Evolutionary conservation across 2,888 invertebrate genomes (phyloP), one percentile per base, ranked within the genome.

Genomic region (Trichopoda pennipes): DNA sequence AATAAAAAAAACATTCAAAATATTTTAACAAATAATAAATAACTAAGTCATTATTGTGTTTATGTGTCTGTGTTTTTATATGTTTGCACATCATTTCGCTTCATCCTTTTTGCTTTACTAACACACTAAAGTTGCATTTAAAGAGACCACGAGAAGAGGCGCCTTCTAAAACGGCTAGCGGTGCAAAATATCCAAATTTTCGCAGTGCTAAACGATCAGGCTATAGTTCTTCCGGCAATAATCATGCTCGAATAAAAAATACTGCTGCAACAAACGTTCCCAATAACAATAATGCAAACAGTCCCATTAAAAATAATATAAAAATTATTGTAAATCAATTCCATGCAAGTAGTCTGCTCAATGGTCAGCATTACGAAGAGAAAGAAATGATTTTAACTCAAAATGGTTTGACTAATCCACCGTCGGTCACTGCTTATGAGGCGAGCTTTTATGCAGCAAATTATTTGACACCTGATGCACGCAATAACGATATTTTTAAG

Each of bases 281-380:
- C 19, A 44, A 64, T 73, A 76, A 64, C 70, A 66, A 75, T 76
- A 83, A 56, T 66, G 51, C 76, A 64, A 74, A 23, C 61, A 63
- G 51, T 53, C 61, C 58, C 68, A 2, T 63, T 74, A 80, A 81
- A 53, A 38, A 87, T 86, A 35, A 87, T 80, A 87, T 85, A 80
- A 90, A 90, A 86, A 88, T 90, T 66, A 89, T 90, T 79, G 91
- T 90, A 44, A 91, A 90, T 84, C 87, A 90, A 79, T 91, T 90
- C 85, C 91, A 91, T 84, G 90, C 89, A 79, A 90, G 88, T 86
- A 90, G 87, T 83, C 84, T 90, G 86, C 86, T 90, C 64, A 89
- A 80, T 83, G 85, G 88, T 17, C 89, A 89, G 68, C 87, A 88
- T 68, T 87, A 87, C 47, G 85, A 85, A 38, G 89, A 90, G 68